Base-by-base conservation (phyloP, 2,113 vertebrate species). In the Cyrtonyx montezumae region DNA sequence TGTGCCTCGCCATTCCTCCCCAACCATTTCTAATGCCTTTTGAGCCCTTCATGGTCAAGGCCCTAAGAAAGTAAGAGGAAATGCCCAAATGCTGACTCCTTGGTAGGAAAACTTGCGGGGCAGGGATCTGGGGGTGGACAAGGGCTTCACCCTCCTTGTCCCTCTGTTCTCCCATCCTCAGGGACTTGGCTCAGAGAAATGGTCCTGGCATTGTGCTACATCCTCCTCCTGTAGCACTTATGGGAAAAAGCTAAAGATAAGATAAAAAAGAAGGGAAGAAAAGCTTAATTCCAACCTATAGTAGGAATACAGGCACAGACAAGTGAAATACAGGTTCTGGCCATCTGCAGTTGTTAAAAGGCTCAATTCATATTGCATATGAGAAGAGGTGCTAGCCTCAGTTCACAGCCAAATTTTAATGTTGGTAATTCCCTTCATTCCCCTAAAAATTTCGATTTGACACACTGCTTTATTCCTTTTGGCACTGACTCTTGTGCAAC, bases 321-420 rank as follows among this genome's bases (percentile, higher is more conserved):
- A 45, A 75, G 73, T 48, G 92, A 79, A 83, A 65, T 53, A 28
- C 56, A 90, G 83, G 61, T 88, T 75, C 46, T 84, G 83, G 68
- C 88, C 93, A 84, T 48, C 73, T 96, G 95, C 77, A 93, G 80
- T 63, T 88, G 42, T 71, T 91, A 56, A 94, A 92, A 81, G 36
- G n/a, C 56, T 84, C 25, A 1, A 32, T 81, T 90, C 90, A 37
- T 28, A n/a, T 48, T 53, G 69, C 88, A 84, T 8, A 40, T 36
- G 79, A 88, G 94, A 48, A 80, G 76, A 95, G 95, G 95, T 92
- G 96, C 90, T 88, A 93, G 79, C 77, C 77, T 78, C 74, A 43
- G 73, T 36, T 90, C 95, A 68, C 88, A 93, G 94, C 77, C 77
- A 89, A 4, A 14, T 68, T 91, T 81, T 84, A 74, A 90, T 30